A percentile compares a stretch with the other conserved stretches of the same genome.
phyloP scores from a whole-genome alignment of 2,113 vertebrate genomes.

The Junco hyemalis region DNA sequence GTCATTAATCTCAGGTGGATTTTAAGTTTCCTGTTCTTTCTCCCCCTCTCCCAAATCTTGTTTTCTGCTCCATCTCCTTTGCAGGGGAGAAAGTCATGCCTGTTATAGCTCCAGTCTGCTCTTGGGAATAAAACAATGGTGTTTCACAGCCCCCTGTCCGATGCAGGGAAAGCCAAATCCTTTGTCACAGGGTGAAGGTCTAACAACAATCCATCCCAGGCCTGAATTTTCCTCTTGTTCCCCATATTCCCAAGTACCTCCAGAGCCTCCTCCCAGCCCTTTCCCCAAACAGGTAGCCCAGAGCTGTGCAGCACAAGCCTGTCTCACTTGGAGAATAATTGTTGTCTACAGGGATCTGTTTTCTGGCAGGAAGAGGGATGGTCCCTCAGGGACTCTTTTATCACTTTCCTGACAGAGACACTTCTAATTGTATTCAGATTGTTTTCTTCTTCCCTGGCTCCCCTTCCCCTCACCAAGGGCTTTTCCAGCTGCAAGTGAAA shows the following conservation, averaged over 20 bases:
- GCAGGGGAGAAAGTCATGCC: not conserved
- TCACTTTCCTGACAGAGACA: not conserved
- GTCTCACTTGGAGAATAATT: not conserved
- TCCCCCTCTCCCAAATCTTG: not conserved
- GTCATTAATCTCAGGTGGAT: conserved; percentile 54
- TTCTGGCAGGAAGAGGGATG: not conserved
- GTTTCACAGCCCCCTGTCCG: not conserved
- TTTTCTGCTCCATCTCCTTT: not conserved
- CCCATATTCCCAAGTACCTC: not conserved
- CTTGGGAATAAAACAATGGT: not conserved
- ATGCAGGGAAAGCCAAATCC: not conserved
- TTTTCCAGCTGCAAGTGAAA: not conserved
- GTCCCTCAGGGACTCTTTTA: not conserved
- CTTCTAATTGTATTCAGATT: not conserved
- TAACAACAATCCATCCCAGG: rapidly evolving
- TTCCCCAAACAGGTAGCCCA: not conserved
- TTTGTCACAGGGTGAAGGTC: rapidly evolving
- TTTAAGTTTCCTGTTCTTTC: conserved; percentile 42
- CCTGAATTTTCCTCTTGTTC: not conserved
- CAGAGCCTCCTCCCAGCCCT: not conserved
- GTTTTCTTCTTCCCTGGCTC: not conserved
- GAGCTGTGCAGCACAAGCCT: not conserved
- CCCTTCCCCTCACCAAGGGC: not conserved
- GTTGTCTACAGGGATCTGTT: not conserved
- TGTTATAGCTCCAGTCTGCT: not conserved